Base-by-base conservation (phyloP, 2,888 invertebrate species). In the Caenorhabditis sp. region DNA sequence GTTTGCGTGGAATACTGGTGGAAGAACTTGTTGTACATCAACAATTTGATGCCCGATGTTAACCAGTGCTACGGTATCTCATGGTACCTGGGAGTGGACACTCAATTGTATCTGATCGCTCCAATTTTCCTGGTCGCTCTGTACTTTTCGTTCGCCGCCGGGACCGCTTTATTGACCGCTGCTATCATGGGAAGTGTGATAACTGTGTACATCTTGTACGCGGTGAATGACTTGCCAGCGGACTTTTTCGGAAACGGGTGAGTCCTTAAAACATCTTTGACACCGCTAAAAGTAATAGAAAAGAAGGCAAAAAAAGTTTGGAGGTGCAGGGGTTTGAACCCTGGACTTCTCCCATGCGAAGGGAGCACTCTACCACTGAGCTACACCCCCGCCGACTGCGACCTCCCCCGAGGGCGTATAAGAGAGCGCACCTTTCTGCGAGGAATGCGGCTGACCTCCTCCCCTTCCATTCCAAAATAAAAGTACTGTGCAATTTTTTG, bases 301-400 rank as follows among this genome's bases (percentile, higher is more conserved):
- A n/a, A 26, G 26, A 26, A 24, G 26, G 26, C 8, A 54, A 54
- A 47, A 47, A 47, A 19, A 19, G 5, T n/a, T 47, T 47, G 47
- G 47, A 47, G 47, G 47, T 19, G 47, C 47, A 19, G 47, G 47
- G 47, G 47, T 47, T 89, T 87, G 88, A 89, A 89, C 89, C 88
- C 89, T 88, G 83, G 89, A 87, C 89, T 87, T 89, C 89, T 87
- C 89, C 83, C 89, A 89, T 89, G 89, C 89, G 86, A 88, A 88
- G 88, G 85, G 88, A 87, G 88, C 88, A 87, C 88, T 88, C 88
- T 88, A 88, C 88, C 88, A 80, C 88, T 88, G 88, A 87, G 87
- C 87, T 86, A 87, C 83, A 86, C 83, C 84, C 84, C 85, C 84
- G 61, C 5, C n/a, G 12, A 5, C 5, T 10, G n/a, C 19, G 19